These are phyloP conservation scores for Tylochromis polylepis DNA, from an alignment of 2,113 vertebrate genomes.

Conservation along the genomic window DNA sequence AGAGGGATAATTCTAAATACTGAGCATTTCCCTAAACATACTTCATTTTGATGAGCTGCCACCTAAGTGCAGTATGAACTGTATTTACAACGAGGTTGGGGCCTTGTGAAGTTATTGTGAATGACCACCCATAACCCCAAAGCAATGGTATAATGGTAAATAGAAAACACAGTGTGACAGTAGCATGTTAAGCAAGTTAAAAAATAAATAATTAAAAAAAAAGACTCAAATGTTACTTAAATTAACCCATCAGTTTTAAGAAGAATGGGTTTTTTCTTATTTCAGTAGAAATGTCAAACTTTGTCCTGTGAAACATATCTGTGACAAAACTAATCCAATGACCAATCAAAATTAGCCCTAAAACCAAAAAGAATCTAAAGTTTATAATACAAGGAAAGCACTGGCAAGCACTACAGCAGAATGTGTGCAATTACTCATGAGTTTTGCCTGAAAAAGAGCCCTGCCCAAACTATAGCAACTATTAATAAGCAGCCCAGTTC, in stretches of 20 bases:
- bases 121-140: not conserved
- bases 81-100: not conserved
- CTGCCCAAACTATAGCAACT: not conserved
- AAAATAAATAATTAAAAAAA: too few relatives aligned
- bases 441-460: not conserved
- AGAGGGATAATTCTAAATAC: not conserved
- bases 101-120: too few relatives aligned
- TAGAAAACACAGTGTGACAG: not conserved
- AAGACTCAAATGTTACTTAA: not conserved
- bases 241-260: not conserved
- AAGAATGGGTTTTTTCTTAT: not conserved
- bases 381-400: not conserved
- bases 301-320: too few relatives aligned
- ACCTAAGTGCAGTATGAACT: not conserved
- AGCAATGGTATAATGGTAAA: not conserved
- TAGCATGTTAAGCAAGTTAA: not conserved
- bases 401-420: not conserved
- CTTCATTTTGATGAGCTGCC: not conserved
- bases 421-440: not conserved
- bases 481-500: not conserved
- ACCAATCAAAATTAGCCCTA: not conserved
- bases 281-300: too few relatives aligned
- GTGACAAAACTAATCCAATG: not conserved
- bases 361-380: not conserved
- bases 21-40: not conserved